phyloP scores from a whole-genome alignment of 2,797 vertebrate species.

The Vespertilio murinus region DNA sequence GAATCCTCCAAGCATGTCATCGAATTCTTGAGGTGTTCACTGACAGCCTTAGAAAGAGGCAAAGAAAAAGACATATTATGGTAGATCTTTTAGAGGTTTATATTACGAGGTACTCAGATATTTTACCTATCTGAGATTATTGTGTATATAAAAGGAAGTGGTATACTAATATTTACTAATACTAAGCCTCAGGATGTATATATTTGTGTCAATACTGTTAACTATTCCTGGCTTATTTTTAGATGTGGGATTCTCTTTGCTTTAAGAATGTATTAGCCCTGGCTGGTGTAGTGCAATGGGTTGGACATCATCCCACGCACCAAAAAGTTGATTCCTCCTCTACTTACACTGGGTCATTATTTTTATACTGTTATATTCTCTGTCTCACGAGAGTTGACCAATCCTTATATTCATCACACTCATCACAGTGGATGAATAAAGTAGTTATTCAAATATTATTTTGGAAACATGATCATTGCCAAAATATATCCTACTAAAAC shows the following conservation, averaged over 20 bases:
- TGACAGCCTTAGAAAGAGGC: not conserved
- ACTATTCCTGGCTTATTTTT: not conserved
- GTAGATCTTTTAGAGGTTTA: constrained; percentile 19
- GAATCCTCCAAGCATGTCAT: not conserved
- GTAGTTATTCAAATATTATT: constrained; percentile 6
- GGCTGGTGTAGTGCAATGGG: not conserved
- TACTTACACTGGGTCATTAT: not conserved
- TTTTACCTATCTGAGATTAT: constrained; percentile 4
- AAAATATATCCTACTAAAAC: not conserved
- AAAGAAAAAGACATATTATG: not conserved
- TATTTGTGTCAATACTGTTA: not conserved
- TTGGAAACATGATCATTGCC: not conserved
- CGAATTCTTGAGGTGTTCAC: not conserved
- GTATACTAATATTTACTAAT: not conserved
- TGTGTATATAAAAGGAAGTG: not conserved
- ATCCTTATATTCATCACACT: not conserved
- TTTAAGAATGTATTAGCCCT: constrained; percentile 12
- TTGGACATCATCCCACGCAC: not conserved
- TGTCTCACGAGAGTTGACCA: not conserved
- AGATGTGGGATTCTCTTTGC: not conserved
- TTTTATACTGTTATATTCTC: constrained; percentile 37
- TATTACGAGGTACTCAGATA: not conserved
- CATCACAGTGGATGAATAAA: constrained; percentile 19
- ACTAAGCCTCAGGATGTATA: not conserved
- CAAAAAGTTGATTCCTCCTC: not conserved